Percentiles rank a stretch among this genome's conserved stretches.
Conservation (phyloP, 2,797 vertebrate genomes). For the Notolepis coatsorum region DNA sequence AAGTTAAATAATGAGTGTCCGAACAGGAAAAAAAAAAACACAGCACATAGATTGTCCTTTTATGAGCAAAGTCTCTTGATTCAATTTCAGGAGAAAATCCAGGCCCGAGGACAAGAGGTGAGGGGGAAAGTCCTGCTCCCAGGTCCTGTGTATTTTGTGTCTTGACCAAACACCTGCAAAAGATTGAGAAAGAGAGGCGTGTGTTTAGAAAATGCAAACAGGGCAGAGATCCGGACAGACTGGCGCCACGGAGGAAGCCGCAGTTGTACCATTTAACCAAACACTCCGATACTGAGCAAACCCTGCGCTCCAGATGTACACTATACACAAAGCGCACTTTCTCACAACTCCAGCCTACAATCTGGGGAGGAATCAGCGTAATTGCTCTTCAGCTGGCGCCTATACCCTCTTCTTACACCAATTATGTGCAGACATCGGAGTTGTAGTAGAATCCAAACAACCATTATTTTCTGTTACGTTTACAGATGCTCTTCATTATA, state of each 20-base stretch:
- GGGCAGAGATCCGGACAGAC: slow-evolving; percentile 96
- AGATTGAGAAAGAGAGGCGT: slow-evolving; percentile 91
- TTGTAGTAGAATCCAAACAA: slow-evolving; percentile 79
- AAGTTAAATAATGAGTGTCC: slow-evolving; percentile 98
- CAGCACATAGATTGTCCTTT: slow-evolving; percentile 88
- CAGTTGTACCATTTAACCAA: slow-evolving; percentile 98
- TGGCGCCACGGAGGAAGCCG: slow-evolving; percentile 98
- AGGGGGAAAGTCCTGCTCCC: slow-evolving; percentile 71
- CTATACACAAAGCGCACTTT: slow-evolving; percentile 52
- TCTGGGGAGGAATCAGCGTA: slow-evolving; percentile 85
- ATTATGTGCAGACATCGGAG: slow-evolving; percentile 85
- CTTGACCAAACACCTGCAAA: slow-evolving; percentile 97
- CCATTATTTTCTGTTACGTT: slow-evolving; percentile 74
- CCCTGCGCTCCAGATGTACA: slow-evolving; percentile 94
- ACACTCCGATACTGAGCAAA: slow-evolving; percentile 94
- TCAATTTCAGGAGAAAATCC: slow-evolving; percentile 78
- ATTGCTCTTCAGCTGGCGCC: slow-evolving; percentile 85
- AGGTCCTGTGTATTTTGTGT: slow-evolving; percentile 83
- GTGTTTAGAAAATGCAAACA: slow-evolving; percentile 94
- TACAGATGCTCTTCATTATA: slow-evolving; percentile 80
- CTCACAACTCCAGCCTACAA: slow-evolving; percentile 79
- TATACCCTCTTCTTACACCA: slow-evolving; percentile 87
- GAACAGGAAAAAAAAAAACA: slow-evolving; percentile 86
- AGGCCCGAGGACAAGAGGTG: slow-evolving; percentile 76
- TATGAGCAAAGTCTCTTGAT: slow-evolving; percentile 81